phyloP scores from a whole-genome alignment of 2,113 vertebrate species.

The Pardalotus punctatus region DNA sequence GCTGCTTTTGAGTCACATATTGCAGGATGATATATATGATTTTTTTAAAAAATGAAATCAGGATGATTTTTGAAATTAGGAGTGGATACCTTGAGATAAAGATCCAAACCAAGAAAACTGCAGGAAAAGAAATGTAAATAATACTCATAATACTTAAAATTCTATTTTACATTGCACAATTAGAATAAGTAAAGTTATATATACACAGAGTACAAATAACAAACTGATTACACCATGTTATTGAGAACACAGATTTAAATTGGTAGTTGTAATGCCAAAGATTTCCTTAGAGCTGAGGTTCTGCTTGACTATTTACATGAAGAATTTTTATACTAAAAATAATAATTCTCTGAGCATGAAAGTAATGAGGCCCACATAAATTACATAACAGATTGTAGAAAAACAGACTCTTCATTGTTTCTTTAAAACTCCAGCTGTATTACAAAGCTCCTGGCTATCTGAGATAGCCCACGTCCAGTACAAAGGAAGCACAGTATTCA shows the following conservation, averaged over 20 bases:
- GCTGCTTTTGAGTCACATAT: not conserved
- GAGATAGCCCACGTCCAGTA: not conserved
- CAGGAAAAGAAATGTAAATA: not conserved
- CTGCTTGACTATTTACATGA: not conserved
- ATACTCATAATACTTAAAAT: not conserved
- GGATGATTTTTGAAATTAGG: not conserved
- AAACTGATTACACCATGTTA: not conserved
- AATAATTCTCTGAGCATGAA: not conserved
- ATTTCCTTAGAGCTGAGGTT: not conserved
- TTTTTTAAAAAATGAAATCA: not conserved
- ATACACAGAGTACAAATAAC: not conserved
- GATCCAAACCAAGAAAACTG: not conserved
- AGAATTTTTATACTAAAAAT: not conserved
- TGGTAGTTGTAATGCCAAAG: not conserved
- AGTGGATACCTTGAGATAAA: not conserved
- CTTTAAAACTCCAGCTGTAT: not conserved
- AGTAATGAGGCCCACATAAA: not conserved
- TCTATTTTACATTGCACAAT: not conserved
- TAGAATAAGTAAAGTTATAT: not conserved
- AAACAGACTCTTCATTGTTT: not conserved
- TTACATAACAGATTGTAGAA: not conserved
- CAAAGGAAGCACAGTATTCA: not conserved
- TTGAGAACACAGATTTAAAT: not conserved
- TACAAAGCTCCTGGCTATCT: not conserved
- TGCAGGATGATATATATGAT: not conserved